Conservation (phyloP, 1,140 invertebrate genomes). For the Drosophila quadrilineata region DNA sequence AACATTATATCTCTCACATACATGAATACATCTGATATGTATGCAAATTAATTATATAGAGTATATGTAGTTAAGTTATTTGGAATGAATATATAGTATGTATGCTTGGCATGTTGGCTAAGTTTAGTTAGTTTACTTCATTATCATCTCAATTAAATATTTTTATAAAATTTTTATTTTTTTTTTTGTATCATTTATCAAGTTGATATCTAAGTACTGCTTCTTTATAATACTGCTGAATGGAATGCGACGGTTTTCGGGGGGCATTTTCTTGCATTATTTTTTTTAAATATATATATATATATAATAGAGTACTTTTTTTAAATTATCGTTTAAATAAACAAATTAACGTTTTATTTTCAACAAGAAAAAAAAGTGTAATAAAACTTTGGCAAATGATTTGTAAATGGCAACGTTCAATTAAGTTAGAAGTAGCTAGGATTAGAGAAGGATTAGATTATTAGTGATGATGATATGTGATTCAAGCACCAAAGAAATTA, state of each 20-base stretch:
- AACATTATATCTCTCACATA: slow-evolving; percentile 20
- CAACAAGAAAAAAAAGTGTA: slow-evolving; percentile 29
- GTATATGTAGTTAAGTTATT: slow-evolving; percentile 38
- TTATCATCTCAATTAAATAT: slow-evolving; percentile 29
- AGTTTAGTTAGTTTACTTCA: slow-evolving; percentile 14
- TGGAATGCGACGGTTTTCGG: slow-evolving; percentile 51
- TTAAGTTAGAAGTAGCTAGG: not conserved
- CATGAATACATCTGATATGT: slow-evolving; percentile 22
- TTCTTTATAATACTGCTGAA: slow-evolving; percentile 63
- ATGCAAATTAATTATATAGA: slow-evolving; percentile 29
- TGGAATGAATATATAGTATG: too few relatives aligned
- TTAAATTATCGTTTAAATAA: slow-evolving; percentile 13
- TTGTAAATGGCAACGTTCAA: slow-evolving; percentile 53
- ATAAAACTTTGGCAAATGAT: slow-evolving; percentile 53
- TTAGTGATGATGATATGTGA: slow-evolving; percentile 17
- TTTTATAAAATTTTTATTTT: slow-evolving; percentile 5
- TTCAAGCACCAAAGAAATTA: slow-evolving; percentile 11
- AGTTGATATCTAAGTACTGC: slow-evolving; percentile 57
- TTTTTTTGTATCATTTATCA: not conserved
- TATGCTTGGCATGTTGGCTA: slow-evolving; percentile 59
- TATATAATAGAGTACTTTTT: too few relatives aligned
- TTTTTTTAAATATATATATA: too few relatives aligned
- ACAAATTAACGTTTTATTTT: too few relatives aligned
- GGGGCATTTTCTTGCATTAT: slow-evolving; percentile 13
- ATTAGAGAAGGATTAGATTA: not conserved